Evolutionary conservation across 2,797 vertebrate genomes (phyloP), one percentile per base, ranked within the genome.

Genomic region (Enteromius unitaeniatus): DNA sequence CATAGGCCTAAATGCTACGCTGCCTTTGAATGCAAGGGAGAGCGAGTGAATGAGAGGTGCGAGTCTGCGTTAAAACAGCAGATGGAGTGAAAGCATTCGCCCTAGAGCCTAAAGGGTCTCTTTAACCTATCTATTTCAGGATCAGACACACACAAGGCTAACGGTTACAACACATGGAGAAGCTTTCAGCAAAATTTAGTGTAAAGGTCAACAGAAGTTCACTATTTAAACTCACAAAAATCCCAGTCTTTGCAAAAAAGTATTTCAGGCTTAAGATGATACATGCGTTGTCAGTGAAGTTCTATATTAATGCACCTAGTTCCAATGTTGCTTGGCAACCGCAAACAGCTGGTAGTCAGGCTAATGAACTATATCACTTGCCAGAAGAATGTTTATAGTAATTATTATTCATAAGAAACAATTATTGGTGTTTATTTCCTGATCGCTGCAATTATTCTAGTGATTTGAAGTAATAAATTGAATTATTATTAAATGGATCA

Each of bases 1-100:
- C 60, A 47, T 67, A 84, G 88, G 86, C 84, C 88, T 89, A 89
- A 88, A 91, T 89, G 91, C 88, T 86, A 88, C 86, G 78, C 83
- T 86, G 87, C 77, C 67, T 85, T 85, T 83, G 53, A 88, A 79
- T 75, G 62, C 84, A 87, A 37, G 34, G 86, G 78, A 58, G 58
- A 69, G 31, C 55, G n/a, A 79, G 37, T 19, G 60, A 82, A 60
- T 9, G 64, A 85, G 34, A 55, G 45, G 65, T 80, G 62, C 37
- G 64, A 68, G 47, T 49, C 31, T 69, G 62, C 5, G n/a, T 69
- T 68, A 80, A 69, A 80, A 79, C 14, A 60, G n/a, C 17, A 83
- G 64, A 60, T 40, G 26, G 26, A 83, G 65, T 58, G 65, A 78
- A 47, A 84, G 72, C 40, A 37, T 81, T 74, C 21, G 1, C 15